Conservation (phyloP, 2,888 invertebrate species). For the Dione vanillae region DNA sequence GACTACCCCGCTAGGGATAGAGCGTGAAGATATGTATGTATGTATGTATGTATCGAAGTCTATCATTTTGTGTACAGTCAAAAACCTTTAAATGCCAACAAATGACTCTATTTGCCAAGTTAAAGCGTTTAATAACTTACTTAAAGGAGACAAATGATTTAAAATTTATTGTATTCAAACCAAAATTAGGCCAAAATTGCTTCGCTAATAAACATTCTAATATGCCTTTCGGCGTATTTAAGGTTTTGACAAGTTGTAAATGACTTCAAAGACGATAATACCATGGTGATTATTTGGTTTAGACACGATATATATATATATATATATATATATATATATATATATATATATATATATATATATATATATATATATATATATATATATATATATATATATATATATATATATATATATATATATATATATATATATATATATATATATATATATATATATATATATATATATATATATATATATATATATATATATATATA, state of each 20-base stretch:
- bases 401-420: too few species aligned
- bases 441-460: too few species aligned
- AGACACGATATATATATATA: background rate
- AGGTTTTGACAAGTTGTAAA: conserved; percentile 19
- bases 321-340: background rate
- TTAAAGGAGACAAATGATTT: background rate
- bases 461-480: too few species aligned
- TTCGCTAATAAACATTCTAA: conserved; percentile 5
- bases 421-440: too few species aligned
- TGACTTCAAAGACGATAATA: conserved; percentile 2
- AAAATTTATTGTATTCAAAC: background rate
- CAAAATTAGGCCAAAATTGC: conserved; percentile 3
- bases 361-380: too few species aligned
- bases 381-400: too few species aligned
- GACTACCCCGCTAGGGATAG: too few species aligned
- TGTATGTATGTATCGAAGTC: too few species aligned
- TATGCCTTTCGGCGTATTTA: conserved; percentile 19
- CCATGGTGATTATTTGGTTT: background rate
- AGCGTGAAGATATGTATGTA: too few species aligned
- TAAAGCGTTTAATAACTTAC: background rate
- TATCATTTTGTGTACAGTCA: background rate
- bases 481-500: too few species aligned
- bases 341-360: background rate
- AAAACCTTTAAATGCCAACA: too few species aligned
- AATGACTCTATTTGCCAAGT: background rate